Evolutionary conservation across 1,140 invertebrate species (phyloP), one percentile per base, ranked within the genome.

Genomic region (Aradophagus sp.): DNA sequence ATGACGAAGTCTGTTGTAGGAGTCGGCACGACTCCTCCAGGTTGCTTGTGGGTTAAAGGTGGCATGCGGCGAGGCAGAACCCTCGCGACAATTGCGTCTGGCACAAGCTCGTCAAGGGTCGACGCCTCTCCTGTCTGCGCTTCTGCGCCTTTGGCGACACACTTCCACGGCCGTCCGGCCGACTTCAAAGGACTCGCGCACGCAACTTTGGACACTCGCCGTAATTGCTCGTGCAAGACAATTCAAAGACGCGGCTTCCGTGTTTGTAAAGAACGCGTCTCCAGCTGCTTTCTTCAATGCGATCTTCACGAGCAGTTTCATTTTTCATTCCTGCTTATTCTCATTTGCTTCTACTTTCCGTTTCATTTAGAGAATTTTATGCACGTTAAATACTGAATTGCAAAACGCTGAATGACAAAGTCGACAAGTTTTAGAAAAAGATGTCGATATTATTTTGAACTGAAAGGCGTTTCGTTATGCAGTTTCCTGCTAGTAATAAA

Each of bases 131-230:
- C 70, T 80, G 71, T 80, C 80, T 80, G 70, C 70, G 66, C 70
- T 78, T 72, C 71, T 73, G 38, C 93, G 88, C 0, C 94, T 94
- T 42, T 97, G 84, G 13, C 92, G 83, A 66, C 58, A 50, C 44
- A 56, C 56, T 56, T 55, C 32, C 32, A 38, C 16, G 29, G 13
- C 16, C 45, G 8, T 48, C 74, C 95, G 93, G 45, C 16, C 94
- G 91, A 69, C 91, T 72, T 80, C 74, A 79, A 80, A 81, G 78
- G 68, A 76, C 55, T 67, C 62, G 65, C 38, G 44, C 69, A 65
- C 61, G 52, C 50, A 61, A 61, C 42, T 61, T 58, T 47, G 61
- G 35, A 72, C 50, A 66, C 48, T 66, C 47, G 17, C 38, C 5
- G 42, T 66, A 66, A 72, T 72, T 66, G 55, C 61, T 52, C 16